phyloP scores from a whole-genome alignment of 2,888 invertebrate species.

The Stictocephala bisonia region DNA sequence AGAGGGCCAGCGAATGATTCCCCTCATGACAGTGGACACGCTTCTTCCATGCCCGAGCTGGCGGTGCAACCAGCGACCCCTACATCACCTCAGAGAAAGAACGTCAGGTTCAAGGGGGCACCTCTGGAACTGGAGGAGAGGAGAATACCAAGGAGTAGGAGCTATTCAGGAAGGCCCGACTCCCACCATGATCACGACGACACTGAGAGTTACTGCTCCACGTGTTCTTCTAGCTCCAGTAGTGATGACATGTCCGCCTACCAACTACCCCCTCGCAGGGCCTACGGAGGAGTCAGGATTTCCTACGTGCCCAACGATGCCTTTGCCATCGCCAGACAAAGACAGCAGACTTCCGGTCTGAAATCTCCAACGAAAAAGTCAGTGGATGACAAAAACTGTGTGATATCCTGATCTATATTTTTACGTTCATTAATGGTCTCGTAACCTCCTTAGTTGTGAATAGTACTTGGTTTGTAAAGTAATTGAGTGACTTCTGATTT shows the following conservation, averaged over 20 bases:
- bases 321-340: constrained; percentile 78
- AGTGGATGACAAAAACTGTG: constrained; percentile 57
- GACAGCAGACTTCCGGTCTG: constrained; percentile 46
- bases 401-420: constrained; percentile 53
- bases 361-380: constrained; percentile 52
- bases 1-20: constrained; percentile 29
- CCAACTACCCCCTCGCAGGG: constrained; percentile 83
- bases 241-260: constrained; percentile 89
- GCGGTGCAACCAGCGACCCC: constrained; percentile 64
- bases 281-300: constrained; percentile 89
- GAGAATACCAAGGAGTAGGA: constrained; percentile 56
- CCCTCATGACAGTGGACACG: constrained; percentile 62
- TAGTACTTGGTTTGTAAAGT: too few relatives aligned
- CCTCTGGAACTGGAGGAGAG: constrained; percentile 62
- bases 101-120: constrained; percentile 65
- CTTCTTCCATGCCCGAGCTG: constrained; percentile 74
- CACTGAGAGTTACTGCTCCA: constrained; percentile 86
- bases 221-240: constrained; percentile 79
- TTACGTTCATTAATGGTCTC: neutral
- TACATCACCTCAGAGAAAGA: constrained; percentile 63
- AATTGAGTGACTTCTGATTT: too few relatives aligned
- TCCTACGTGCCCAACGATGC: constrained; percentile 95
- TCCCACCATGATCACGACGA: constrained; percentile 70
- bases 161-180: constrained; percentile 67
- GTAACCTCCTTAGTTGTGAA: too few relatives aligned